A percentile compares a stretch with the other conserved stretches of the same genome.
These are phyloP conservation scores for Apis dorsata DNA, from an alignment of 1,140 invertebrate genomes.

Conservation along the genomic window DNA sequence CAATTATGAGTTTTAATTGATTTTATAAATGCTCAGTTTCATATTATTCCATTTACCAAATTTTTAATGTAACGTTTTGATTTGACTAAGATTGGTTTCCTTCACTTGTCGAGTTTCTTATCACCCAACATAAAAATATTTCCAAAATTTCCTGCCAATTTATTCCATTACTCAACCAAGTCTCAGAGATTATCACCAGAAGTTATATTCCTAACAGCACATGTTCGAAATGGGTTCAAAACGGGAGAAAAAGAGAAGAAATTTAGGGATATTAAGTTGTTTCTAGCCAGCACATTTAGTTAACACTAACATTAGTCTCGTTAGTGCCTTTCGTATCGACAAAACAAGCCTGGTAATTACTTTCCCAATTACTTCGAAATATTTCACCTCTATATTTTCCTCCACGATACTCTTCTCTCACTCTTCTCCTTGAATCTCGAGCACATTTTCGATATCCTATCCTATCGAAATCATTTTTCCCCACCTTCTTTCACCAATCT, in stretches of 20 bases:
- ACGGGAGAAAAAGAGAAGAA: not conserved
- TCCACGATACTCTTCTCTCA: too few relatives aligned
- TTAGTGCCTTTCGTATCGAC: slow-evolving; percentile 23
- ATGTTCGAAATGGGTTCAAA: not conserved
- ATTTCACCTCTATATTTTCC: slow-evolving; percentile 26
- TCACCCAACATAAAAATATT: too few relatives aligned
- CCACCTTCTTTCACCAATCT: not conserved
- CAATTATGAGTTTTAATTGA: too few relatives aligned
- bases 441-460: too few relatives aligned
- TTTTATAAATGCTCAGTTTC: too few relatives aligned
- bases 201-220: not conserved
- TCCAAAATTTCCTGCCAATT: too few relatives aligned
- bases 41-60: too few relatives aligned
- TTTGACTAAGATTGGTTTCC: too few relatives aligned
- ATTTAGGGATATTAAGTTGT: slow-evolving; percentile 5
- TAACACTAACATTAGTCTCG: slow-evolving; percentile 34
- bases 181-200: not conserved
- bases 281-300: slow-evolving; percentile 1
- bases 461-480: not conserved
- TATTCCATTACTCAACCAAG: not conserved
- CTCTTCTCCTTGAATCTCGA: too few relatives aligned
- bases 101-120: too few relatives aligned
- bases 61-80: too few relatives aligned
- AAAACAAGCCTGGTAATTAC: slow-evolving; percentile 29
- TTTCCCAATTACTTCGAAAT: slow-evolving; percentile 43